A percentile compares a stretch with the other conserved stretches of the same genome.
phyloP scores from a whole-genome alignment of 2,113 vertebrate genomes.

The Burhinus oedicnemus region DNA sequence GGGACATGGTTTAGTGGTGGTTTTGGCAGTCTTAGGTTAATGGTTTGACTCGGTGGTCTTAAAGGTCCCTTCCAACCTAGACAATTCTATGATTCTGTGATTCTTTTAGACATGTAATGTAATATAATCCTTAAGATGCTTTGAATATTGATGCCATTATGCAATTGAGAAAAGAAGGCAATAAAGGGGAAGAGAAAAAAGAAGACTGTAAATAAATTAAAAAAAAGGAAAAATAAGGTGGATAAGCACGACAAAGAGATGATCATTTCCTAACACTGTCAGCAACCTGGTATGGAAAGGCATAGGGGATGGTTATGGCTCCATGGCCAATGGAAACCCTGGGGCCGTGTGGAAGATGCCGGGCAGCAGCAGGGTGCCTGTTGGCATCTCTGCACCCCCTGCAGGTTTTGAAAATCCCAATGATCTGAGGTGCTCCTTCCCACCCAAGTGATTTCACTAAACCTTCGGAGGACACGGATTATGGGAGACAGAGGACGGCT shows the following conservation, averaged over 20 bases:
- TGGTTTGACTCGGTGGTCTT: not conserved
- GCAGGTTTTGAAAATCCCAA: not conserved
- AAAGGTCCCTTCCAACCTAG: not conserved
- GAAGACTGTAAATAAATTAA: not conserved
- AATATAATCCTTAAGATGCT: not conserved
- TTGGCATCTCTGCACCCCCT: not conserved
- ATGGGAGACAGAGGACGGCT: not conserved
- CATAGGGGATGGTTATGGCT: accelerated
- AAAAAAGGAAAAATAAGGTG: not conserved
- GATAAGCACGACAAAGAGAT: not conserved
- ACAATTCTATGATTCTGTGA: too few relatives aligned
- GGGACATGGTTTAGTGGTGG: not conserved
- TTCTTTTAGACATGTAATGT: not conserved
- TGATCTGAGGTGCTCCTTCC: not conserved
- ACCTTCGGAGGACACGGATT: accelerated
- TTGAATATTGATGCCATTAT: not conserved
- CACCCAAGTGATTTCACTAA: not conserved
- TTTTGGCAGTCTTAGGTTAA: not conserved
- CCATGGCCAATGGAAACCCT: not conserved
- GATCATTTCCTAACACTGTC: not conserved
- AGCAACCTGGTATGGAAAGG: not conserved
- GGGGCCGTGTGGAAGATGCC: accelerated
- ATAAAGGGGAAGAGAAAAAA: not conserved
- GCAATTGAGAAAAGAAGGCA: not conserved
- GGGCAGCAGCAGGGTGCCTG: not conserved